Percentiles rank a stretch among this genome's conserved stretches.
phyloP scores from a whole-genome alignment of 2,113 vertebrate genomes.

The Cebidichthys violaceus region DNA sequence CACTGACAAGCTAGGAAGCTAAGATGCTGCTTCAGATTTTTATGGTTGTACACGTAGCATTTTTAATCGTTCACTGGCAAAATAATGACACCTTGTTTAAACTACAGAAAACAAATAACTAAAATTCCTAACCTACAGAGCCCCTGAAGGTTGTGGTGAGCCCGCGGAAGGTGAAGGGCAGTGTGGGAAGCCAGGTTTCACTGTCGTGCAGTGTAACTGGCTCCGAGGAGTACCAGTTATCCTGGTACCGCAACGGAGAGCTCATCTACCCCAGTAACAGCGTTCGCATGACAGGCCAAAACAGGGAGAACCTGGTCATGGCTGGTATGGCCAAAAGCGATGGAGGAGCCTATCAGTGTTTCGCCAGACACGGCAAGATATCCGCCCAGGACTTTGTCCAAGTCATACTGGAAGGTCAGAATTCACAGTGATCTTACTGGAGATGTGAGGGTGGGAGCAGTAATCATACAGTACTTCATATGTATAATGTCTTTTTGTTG shows the following conservation, averaged over 20 bases:
- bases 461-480: neutral
- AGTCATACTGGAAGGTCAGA: constrained; percentile 93
- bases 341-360: constrained; percentile 97
- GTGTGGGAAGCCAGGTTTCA: constrained; percentile 96
- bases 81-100: neutral
- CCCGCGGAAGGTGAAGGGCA: constrained; percentile 95
- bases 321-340: constrained; percentile 98
- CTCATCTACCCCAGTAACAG: constrained; percentile 93
- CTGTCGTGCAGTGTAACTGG: constrained; percentile 94
- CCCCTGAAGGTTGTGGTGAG: constrained; percentile 93
- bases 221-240: constrained; percentile 93
- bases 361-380: constrained; percentile 94
- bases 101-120: neutral
- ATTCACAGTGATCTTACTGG: neutral
- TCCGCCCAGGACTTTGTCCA: constrained; percentile 97
- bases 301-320: constrained; percentile 95
- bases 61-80: neutral
- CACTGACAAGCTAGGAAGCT: neutral
- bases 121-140: constrained; percentile 80
- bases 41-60: neutral
- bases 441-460: neutral
- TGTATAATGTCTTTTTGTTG: neutral
- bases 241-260: constrained; percentile 97
- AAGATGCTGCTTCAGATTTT: neutral
- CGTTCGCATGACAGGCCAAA: constrained; percentile 91